phyloP scores from a whole-genome alignment of 37 sponge, comb jelly and placozoan species.

The Tethya wilhelma region DNA sequence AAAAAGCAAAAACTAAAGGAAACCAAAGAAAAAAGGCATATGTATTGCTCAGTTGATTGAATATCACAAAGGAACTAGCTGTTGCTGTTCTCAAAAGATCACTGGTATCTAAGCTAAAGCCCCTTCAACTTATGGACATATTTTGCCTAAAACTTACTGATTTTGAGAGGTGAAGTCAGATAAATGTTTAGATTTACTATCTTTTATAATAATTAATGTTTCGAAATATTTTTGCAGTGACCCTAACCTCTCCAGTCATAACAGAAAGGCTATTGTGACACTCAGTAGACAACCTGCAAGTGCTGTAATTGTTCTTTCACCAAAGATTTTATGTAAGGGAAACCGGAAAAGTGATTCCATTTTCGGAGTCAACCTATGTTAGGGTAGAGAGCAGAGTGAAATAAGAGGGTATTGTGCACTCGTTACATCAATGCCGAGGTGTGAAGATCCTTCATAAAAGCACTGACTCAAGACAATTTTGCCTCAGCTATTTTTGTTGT shows the following conservation, averaged over 20 bases:
- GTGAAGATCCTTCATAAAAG: background rate
- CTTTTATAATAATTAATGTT: background rate
- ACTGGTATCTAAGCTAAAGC: background rate
- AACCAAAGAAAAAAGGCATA: too few species aligned
- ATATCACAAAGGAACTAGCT: background rate
- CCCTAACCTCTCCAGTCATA: background rate
- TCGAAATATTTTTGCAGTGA: background rate
- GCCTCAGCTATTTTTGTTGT: background rate
- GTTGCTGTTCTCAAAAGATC: background rate
- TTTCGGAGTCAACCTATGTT: background rate
- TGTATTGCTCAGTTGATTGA: background rate
- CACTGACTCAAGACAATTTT: background rate
- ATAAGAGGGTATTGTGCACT: background rate
- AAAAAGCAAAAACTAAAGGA: too few species aligned
- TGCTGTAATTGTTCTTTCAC: background rate
- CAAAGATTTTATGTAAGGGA: background rate
- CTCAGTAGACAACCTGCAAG: background rate
- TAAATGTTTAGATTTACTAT: background rate
- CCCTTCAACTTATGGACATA: background rate
- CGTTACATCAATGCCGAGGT: background rate
- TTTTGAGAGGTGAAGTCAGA: conserved; percentile 8
- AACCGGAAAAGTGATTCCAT: background rate
- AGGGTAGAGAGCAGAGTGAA: background rate
- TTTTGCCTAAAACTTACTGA: background rate
- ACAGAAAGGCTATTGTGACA: background rate